These are phyloP conservation scores for Athalia rosae DNA, from an alignment of 2,888 invertebrate species.

Conservation along the genomic window DNA sequence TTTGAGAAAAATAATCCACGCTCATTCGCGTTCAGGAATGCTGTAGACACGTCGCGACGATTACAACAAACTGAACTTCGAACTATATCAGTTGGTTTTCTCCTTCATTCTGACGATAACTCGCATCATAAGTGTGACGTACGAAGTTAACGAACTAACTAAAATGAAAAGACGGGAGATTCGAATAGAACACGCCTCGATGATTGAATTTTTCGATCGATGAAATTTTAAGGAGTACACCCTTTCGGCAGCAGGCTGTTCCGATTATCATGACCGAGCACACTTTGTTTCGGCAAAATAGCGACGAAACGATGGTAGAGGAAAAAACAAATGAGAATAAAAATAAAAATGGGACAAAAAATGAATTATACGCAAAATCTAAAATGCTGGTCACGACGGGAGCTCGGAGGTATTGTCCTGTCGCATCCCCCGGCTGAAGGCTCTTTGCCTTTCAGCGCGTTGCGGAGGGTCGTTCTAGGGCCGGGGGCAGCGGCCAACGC, in stretches of 20 bases:
- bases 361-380: slow-evolving; percentile 62
- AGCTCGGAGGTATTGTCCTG: slow-evolving; percentile 62
- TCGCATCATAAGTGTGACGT: no score
- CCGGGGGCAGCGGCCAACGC: slow-evolving; percentile 20
- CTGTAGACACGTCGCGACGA: not conserved
- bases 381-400: slow-evolving; percentile 63
- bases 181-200: no score
- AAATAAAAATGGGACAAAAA: slow-evolving; percentile 44
- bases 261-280: no score
- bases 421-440: slow-evolving; percentile 51
- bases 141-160: no score
- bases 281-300: not conserved
- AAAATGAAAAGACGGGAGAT: no score
- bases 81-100: no score
- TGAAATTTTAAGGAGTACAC: no score
- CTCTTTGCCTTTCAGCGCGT: slow-evolving; percentile 40
- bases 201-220: no score
- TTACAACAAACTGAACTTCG: slow-evolving; percentile 4
- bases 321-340: not conserved
- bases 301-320: slow-evolving; percentile 11
- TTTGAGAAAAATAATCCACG: slow-evolving; percentile 12
- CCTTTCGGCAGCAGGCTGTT: no score
- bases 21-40: not conserved
- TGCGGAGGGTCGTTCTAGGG: slow-evolving; percentile 4
- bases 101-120: no score